These are phyloP conservation scores for Pygocentrus nattereri DNA, from an alignment of 2,797 vertebrate species.

Conservation along the genomic window DNA sequence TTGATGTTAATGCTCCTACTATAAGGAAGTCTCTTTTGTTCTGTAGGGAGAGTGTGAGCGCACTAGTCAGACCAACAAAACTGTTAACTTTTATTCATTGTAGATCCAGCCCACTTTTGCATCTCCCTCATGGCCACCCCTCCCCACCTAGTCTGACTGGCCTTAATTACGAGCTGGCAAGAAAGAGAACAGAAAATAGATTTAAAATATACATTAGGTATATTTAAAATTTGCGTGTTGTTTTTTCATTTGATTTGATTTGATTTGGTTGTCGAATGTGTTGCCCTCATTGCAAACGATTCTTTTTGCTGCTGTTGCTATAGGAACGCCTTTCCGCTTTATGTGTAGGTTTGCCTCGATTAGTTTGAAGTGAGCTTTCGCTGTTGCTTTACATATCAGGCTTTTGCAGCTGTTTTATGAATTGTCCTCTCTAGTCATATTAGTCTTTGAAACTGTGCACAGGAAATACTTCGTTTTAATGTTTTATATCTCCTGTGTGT, in stretches of 20 bases:
- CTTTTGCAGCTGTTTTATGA: not conserved
- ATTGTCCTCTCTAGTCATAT: not conserved
- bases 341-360: not conserved
- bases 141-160: no score
- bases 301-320: not conserved
- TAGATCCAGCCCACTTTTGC: constrained; percentile 10
- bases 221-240: not conserved
- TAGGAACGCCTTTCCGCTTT: not conserved
- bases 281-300: not conserved
- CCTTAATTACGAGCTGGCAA: not conserved
- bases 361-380: not conserved
- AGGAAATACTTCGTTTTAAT: not conserved
- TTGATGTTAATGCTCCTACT: not conserved
- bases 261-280: constrained; percentile 17
- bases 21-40: not conserved
- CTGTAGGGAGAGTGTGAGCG: not conserved
- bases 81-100: not conserved
- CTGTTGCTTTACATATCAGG: not conserved
- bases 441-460: not conserved
- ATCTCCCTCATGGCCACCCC: not conserved
- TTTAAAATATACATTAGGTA: not conserved
- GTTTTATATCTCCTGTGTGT: not conserved
- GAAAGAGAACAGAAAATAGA: not conserved
- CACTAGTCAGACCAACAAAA: not conserved
- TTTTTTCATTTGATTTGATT: not conserved